A percentile compares a stretch with the other conserved stretches of the same genome.
Conservation (phyloP, 2,113 vertebrate genomes). For the Aleadryas rufinucha region DNA sequence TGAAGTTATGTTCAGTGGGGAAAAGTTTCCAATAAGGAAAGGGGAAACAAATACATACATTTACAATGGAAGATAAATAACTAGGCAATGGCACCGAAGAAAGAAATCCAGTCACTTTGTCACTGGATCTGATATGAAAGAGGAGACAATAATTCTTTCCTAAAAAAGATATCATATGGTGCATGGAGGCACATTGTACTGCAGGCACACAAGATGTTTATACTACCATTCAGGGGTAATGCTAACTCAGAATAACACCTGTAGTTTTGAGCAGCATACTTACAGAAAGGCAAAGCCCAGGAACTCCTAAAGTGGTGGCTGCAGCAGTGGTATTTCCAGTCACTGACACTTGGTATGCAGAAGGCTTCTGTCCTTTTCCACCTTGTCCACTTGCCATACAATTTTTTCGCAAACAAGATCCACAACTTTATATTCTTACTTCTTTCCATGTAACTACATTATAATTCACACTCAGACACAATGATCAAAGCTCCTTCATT, state of each 20-base stretch:
- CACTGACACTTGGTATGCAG: neutral
- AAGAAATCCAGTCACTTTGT: neutral
- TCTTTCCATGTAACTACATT: neutral
- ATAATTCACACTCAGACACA: neutral
- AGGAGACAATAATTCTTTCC: neutral
- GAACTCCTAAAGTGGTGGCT: neutral
- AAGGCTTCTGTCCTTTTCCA: neutral
- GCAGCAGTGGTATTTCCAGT: neutral
- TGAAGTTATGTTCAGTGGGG: neutral
- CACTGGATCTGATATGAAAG: neutral
- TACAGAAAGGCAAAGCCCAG: neutral
- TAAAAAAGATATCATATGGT: neutral
- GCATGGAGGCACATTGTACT: neutral
- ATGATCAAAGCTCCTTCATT: neutral
- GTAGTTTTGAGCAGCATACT: neutral
- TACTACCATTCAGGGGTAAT: neutral
- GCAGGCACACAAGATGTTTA: neutral
- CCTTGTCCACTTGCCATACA: neutral
- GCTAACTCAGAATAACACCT: neutral
- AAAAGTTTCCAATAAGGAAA: neutral
- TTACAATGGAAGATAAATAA: neutral
- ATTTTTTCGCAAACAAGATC: neutral
- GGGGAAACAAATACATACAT: neutral
- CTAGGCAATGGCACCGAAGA: neutral
- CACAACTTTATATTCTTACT: neutral